Conservation (phyloP, 2,797 vertebrate genomes). For the Odontamblyopus lacepedii region DNA sequence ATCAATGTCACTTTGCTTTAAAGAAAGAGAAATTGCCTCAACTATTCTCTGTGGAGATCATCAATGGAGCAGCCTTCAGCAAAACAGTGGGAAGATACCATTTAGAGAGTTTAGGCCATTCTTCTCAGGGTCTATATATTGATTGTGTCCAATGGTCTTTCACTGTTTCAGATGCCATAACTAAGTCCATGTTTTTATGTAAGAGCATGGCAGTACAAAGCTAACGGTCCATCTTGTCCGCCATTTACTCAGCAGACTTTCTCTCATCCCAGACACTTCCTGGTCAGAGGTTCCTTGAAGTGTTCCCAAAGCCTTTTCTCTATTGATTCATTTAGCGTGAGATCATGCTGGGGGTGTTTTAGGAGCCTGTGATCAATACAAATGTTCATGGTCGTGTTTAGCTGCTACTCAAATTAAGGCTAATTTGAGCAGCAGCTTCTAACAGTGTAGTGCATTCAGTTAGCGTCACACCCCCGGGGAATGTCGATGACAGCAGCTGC, state of each 20-base stretch:
- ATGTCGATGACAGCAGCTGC: too few species aligned
- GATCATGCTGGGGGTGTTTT: too few species aligned
- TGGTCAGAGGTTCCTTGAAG: background rate
- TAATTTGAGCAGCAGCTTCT: too few species aligned
- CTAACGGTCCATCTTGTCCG: background rate
- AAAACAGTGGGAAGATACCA: background rate
- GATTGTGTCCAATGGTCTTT: background rate
- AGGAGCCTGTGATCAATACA: too few species aligned
- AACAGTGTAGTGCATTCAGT: too few species aligned
- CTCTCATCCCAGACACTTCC: background rate
- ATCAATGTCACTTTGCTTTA: background rate
- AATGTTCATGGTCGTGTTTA: too few species aligned
- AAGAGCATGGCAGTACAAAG: background rate
- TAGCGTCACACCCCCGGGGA: too few species aligned
- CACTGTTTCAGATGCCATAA: background rate
- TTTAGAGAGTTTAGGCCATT: background rate
- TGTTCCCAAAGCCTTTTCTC: background rate
- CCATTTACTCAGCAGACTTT: background rate
- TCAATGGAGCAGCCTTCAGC: background rate
- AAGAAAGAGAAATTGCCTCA: background rate
- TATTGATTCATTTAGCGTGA: background rate
- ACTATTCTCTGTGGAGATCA: background rate
- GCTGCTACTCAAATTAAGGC: too few species aligned
- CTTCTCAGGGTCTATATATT: background rate
- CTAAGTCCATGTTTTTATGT: background rate